Percentiles rank a stretch among this genome's conserved stretches.
Evolutionary conservation across 2,113 vertebrate genomes (phyloP).

Genomic region (Paralichthys olivaceus): DNA sequence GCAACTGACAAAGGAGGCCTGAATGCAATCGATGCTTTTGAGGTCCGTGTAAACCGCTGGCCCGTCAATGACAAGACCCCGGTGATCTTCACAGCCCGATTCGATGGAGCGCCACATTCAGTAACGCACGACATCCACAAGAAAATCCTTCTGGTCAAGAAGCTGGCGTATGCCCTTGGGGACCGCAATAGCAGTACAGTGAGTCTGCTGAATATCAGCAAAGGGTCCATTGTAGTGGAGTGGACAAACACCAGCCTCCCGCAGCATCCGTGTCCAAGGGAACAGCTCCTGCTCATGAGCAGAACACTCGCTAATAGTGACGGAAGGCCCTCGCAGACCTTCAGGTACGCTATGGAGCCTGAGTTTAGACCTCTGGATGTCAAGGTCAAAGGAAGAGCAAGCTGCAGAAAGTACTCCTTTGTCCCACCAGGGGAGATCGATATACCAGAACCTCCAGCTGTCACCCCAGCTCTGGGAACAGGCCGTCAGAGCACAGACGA

Average conservation of each 20-base stretch:
- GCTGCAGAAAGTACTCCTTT: constrained; percentile 89
- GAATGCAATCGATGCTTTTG: constrained; percentile 91
- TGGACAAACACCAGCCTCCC: constrained; percentile 96
- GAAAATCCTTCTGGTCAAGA: constrained; percentile 95
- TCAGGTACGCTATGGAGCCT: constrained; percentile 86
- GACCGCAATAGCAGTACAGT: constrained; percentile 95
- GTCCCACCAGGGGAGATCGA: constrained; percentile 83
- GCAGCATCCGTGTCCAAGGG: constrained; percentile 90
- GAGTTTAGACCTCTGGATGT: constrained; percentile 91
- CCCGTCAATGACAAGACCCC: constrained; percentile 87
- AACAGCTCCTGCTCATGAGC: constrained; percentile 88
- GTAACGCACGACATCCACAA: constrained; percentile 89
- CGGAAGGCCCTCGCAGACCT: constrained; percentile 80
- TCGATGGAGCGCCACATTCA: constrained; percentile 86
- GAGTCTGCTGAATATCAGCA: constrained; percentile 89
- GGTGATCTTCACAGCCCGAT: constrained; percentile 88
- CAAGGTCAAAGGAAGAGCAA: constrained; percentile 84
- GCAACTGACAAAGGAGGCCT: constrained; percentile 94
- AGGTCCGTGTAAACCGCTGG: constrained; percentile 92
- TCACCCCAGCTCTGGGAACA: constrained; percentile 83
- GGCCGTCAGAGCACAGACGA: constrained; percentile 94
- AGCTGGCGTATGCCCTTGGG: constrained; percentile 89
- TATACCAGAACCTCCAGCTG: constrained; percentile 51
- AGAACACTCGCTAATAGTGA: constrained; percentile 84
- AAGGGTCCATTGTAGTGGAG: constrained; percentile 92